phyloP scores from a whole-genome alignment of 2,113 vertebrate genomes.

The Tetraodon nigroviridis region DNA sequence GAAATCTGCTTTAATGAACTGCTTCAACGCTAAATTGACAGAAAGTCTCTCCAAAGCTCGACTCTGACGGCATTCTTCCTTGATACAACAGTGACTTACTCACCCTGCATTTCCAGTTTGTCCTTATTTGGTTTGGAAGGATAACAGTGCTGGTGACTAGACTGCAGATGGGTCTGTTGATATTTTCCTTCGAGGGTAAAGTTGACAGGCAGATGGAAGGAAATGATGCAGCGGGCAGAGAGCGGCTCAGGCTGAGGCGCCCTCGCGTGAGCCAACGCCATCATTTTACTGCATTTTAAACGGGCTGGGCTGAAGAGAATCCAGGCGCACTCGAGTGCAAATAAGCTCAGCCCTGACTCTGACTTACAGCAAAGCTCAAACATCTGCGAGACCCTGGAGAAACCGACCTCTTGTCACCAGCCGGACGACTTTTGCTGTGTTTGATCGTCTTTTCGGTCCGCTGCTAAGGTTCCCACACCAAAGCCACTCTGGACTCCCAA shows the following conservation, averaged over 20 bases:
- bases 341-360: constrained; percentile 12
- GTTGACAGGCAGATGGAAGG: constrained; percentile 59
- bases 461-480: neutral
- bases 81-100: constrained; percentile 54
- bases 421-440: neutral
- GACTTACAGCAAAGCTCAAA: too few relatives aligned
- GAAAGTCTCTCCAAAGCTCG: constrained; percentile 39
- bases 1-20: constrained; percentile 12
- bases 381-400: neutral
- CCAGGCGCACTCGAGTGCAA: constrained; percentile 27
- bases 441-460: neutral
- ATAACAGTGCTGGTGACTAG: constrained; percentile 62
- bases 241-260: constrained; percentile 30
- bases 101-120: constrained; percentile 60
- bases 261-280: constrained; percentile 25
- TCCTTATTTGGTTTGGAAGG: constrained; percentile 67
- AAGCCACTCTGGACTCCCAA: too few relatives aligned
- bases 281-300: constrained; percentile 31
- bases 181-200: constrained; percentile 64
- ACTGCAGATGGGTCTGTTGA: constrained; percentile 69
- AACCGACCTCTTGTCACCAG: too few relatives aligned
- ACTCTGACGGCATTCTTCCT: constrained; percentile 36
- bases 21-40: constrained; percentile 34
- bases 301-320: constrained; percentile 22
- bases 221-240: constrained; percentile 45